phyloP scores from a whole-genome alignment of 2,888 invertebrate species.

The Campoplex nolae region DNA sequence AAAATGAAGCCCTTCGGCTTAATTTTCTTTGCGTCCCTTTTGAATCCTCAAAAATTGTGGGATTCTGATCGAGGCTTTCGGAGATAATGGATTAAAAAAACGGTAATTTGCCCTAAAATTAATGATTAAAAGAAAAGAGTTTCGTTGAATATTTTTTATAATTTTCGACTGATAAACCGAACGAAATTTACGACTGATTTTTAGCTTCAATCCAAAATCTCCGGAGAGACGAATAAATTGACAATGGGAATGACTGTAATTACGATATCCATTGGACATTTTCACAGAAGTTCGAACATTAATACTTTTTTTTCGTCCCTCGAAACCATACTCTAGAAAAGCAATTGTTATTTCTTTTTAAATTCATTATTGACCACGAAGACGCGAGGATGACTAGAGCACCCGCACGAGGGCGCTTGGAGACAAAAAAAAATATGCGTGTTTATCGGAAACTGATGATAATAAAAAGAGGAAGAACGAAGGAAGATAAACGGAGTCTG shows the following conservation, averaged over 20 bases:
- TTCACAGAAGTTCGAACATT: constrained; percentile 26
- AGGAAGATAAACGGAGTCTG: constrained; percentile 51
- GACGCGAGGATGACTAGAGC: constrained; percentile 66
- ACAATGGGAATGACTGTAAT: constrained; percentile 43
- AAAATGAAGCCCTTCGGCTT: constrained; percentile 37
- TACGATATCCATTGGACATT: constrained; percentile 43
- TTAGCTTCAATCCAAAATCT: constrained; percentile 14
- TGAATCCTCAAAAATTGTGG: background rate
- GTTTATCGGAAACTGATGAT: constrained; percentile 9
- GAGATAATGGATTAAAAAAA: background rate
- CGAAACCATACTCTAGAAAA: background rate
- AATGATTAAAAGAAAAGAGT: background rate
- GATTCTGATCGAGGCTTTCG: background rate
- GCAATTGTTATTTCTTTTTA: background rate
- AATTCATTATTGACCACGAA: constrained; percentile 44
- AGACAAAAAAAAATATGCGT: background rate
- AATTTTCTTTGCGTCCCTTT: constrained; percentile 10
- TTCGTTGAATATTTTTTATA: background rate
- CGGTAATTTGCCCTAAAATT: background rate
- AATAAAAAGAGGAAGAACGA: constrained; percentile 42
- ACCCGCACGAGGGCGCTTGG: constrained; percentile 45
- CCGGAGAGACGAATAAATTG: constrained; percentile 24
- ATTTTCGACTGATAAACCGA: background rate
- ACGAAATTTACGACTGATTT: background rate
- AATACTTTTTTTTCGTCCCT: constrained; percentile 21